A percentile compares a stretch with the other conserved stretches of the same genome.
Evolutionary conservation across 1,140 invertebrate genomes (phyloP).

Genomic region (Lanistes nyassanus): DNA sequence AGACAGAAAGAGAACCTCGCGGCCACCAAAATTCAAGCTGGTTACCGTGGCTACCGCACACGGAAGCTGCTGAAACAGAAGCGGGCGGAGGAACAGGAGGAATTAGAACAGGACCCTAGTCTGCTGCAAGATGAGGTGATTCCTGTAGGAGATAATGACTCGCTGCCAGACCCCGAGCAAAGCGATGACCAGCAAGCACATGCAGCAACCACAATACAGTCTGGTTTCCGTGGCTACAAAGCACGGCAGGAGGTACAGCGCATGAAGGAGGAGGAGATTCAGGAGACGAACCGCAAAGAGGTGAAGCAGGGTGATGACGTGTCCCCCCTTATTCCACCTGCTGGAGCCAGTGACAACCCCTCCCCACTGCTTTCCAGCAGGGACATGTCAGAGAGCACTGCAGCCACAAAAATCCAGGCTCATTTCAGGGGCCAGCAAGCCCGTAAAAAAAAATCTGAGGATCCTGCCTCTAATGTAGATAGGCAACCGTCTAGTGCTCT

Average conservation of each 20-base stretch:
- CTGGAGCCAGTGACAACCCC: background rate
- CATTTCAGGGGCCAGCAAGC: slow-evolving; percentile 47
- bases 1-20: slow-evolving; percentile 57
- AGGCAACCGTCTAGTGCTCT: too few species aligned
- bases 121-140: background rate
- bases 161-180: background rate
- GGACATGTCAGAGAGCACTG: slow-evolving; percentile 41
- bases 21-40: slow-evolving; percentile 78
- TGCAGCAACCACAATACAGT: slow-evolving; percentile 81
- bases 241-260: slow-evolving; percentile 73
- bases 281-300: background rate
- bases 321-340: background rate
- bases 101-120: background rate
- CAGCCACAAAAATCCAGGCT: slow-evolving; percentile 79
- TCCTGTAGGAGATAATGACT: slow-evolving; percentile 1
- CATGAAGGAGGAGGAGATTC: background rate
- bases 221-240: slow-evolving; percentile 77
- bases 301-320: background rate
- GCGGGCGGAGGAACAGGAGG: slow-evolving; percentile 32
- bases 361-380: background rate
- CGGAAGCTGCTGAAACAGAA: slow-evolving; percentile 40
- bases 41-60: slow-evolving; percentile 47
- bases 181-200: slow-evolving; percentile 1
- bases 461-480: too few species aligned
- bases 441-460: slow-evolving; percentile 31